phyloP scores from a whole-genome alignment of 2,113 vertebrate genomes.

The Xiphophorus maculatus region DNA sequence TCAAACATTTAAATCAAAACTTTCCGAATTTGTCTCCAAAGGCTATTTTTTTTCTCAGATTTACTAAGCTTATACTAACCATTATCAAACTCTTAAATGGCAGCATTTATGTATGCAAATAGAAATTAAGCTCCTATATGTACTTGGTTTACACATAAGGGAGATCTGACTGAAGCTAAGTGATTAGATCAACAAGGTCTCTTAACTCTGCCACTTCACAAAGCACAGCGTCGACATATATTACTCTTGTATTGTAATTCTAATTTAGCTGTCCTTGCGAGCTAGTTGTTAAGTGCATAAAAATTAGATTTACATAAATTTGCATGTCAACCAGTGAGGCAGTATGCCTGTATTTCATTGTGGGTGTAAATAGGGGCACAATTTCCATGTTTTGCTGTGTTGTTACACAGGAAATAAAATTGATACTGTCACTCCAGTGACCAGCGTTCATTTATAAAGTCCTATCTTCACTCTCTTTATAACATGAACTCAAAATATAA shows the following conservation, averaged over 20 bases:
- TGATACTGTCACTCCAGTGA: neutral
- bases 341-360: constrained; percentile 21
- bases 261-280: constrained; percentile 20
- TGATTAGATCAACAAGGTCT: constrained; percentile 34
- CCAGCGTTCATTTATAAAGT: neutral
- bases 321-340: constrained; percentile 4
- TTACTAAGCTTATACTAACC: neutral
- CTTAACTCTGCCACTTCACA: constrained; percentile 25
- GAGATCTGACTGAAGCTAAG: neutral
- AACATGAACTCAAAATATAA: neutral
- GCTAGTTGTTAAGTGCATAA: constrained; percentile 30
- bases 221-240: constrained; percentile 20
- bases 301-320: constrained; percentile 42
- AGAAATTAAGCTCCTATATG: neutral
- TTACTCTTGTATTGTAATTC: constrained; percentile 33
- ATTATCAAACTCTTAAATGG: neutral
- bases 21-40: too few relatives aligned
- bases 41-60: too few relatives aligned
- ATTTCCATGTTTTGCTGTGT: neutral
- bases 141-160: neutral
- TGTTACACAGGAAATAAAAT: neutral
- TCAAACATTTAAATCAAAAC: neutral
- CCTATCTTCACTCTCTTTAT: neutral
- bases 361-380: constrained; percentile 8
- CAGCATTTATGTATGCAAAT: neutral